Evolutionary conservation across 2,888 invertebrate species (phyloP).

Genomic region (Ormyrus labotus): DNA sequence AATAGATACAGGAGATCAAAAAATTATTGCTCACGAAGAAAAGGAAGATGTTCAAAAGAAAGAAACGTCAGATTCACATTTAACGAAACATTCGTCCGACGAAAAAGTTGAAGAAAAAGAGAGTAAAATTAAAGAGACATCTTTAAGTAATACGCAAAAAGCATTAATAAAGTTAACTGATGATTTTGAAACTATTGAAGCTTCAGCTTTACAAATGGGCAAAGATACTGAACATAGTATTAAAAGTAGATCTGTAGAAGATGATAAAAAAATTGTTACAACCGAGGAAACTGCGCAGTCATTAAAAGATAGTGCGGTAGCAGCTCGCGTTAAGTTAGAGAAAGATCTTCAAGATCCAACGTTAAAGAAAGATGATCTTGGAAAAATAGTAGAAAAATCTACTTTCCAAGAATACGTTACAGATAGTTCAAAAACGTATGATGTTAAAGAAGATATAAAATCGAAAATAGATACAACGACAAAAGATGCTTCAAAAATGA

Average conservation of each 20-base stretch:
- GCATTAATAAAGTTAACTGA: conserved; percentile 65
- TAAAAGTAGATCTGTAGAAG: conserved; percentile 61
- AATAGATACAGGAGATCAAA: conserved; percentile 64
- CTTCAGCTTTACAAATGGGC: conserved; percentile 62
- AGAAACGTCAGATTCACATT: conserved; percentile 63
- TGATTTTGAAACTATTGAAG: conserved; percentile 67
- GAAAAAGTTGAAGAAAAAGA: conserved; percentile 66
- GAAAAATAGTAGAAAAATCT: conserved; percentile 60
- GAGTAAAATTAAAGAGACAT: conserved; percentile 62
- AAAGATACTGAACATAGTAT: conserved; percentile 61
- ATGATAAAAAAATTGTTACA: conserved; percentile 63
- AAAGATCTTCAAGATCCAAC: conserved; percentile 61
- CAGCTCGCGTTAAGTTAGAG: conserved; percentile 66
- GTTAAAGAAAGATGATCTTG: conserved; percentile 56
- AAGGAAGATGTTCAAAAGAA: conserved; percentile 66
- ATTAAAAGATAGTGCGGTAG: conserved; percentile 64
- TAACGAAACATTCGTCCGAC: conserved; percentile 65
- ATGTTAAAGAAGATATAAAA: conserved; percentile 58
- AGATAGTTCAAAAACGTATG: conserved; percentile 62
- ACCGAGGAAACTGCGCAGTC: conserved; percentile 62
- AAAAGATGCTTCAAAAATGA: neutral
- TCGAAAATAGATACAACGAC: neutral
- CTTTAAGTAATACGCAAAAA: conserved; percentile 62
- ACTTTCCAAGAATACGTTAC: conserved; percentile 60
- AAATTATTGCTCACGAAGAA: conserved; percentile 67